Conservation (phyloP, 2,113 vertebrate species). For the Carlito syrichta region DNA sequence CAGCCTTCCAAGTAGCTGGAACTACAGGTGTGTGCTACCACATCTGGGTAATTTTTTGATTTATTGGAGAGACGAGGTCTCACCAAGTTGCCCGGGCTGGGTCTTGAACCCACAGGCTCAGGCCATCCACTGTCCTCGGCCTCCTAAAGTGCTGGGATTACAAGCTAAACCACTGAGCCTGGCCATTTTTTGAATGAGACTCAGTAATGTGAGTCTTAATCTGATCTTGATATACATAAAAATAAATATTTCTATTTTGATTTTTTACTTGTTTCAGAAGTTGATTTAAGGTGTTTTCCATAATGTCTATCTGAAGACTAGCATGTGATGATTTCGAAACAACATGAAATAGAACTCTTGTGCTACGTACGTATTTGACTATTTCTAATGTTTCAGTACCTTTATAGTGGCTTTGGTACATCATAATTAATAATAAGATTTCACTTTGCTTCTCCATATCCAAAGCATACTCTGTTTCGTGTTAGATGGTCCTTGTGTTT, state of each 20-base stretch:
- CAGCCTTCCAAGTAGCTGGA: neutral
- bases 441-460: neutral
- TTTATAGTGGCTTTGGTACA: neutral
- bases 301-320: neutral
- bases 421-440: neutral
- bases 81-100: neutral
- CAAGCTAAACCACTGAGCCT: accelerated
- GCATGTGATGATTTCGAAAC: neutral
- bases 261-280: neutral
- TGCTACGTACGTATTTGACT: neutral
- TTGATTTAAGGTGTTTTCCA: neutral
- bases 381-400: neutral
- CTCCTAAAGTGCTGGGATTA: neutral
- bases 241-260: neutral
- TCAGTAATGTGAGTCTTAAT: too few relatives aligned
- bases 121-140: neutral
- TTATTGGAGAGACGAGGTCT: neutral
- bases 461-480: neutral
- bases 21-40: neutral
- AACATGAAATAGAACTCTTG: neutral
- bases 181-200: too few relatives aligned
- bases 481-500: neutral
- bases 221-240: neutral
- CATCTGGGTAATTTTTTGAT: neutral
- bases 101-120: neutral